These are phyloP conservation scores for Semotilus atromaculatus DNA, from an alignment of 2,797 vertebrate species.

Conservation along the genomic window DNA sequence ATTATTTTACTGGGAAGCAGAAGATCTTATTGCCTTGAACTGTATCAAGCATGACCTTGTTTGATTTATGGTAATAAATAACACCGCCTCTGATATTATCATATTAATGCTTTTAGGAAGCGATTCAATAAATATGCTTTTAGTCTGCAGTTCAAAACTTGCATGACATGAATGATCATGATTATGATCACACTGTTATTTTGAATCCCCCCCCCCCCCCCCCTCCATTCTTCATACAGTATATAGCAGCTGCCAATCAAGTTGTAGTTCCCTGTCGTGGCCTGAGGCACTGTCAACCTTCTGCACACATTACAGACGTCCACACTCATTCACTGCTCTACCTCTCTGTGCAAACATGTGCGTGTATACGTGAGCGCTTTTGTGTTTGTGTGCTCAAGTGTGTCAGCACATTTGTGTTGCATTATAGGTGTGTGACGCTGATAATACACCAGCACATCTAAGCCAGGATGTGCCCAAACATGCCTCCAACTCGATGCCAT, in stretches of 20 bases:
- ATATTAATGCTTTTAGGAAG: background rate
- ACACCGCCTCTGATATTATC: background rate
- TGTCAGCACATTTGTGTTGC: constrained; percentile 50
- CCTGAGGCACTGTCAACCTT: constrained; percentile 18
- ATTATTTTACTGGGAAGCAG: background rate
- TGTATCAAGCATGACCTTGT: background rate
- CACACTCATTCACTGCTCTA: constrained; percentile 30
- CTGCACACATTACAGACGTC: constrained; percentile 33
- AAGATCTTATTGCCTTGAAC: background rate
- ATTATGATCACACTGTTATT: background rate
- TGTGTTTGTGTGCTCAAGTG: constrained; percentile 39
- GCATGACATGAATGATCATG: background rate
- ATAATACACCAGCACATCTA: constrained; percentile 52
- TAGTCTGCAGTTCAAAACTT: background rate
- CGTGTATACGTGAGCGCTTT: constrained; percentile 22
- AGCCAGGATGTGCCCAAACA: constrained; percentile 62
- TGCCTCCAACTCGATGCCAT: constrained; percentile 56
- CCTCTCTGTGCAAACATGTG: constrained; percentile 21
- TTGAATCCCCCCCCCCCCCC: no score
- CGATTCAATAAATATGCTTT: background rate
- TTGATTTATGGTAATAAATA: background rate
- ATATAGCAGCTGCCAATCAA: constrained; percentile 15
- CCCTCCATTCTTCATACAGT: background rate
- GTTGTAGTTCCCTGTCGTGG: background rate
- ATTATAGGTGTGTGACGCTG: constrained; percentile 42